Evolutionary conservation across 2,888 invertebrate genomes (phyloP), one percentile per base, ranked within the genome.

Genomic region (Tubiluchus corallicola): DNA sequence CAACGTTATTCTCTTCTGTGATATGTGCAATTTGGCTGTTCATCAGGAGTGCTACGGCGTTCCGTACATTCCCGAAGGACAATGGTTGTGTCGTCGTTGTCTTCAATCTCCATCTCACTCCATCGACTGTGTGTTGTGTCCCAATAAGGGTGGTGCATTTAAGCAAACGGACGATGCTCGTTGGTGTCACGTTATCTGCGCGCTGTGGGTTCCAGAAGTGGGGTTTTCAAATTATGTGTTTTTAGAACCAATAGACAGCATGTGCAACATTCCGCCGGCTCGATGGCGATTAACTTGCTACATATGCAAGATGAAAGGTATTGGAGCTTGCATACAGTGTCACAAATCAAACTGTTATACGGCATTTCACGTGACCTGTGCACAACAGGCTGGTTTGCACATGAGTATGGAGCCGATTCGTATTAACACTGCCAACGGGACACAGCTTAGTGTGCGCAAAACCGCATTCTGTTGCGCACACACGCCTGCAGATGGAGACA

Each of bases 1-100:
- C 43, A 98, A 98, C 64, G 94, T 92, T 40, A 98, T 98, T 53
- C 71, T 98, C 42, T 98, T 98, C 68, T 98, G 98, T 69, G 98
- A 98, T 69, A 92, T 96, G 90, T 98, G 98, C 66, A 96, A 98
- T 67, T 69, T 98, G 51, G 92, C 98, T 19, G 96, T 98, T 13
- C 98, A 98, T 66, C 98, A 94, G 68, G 92, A 94, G 64, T 96
- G 96, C 60, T 96, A 96, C 66, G 96, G 96, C 43, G 90, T 92
- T 3, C 90, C 92, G 3, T 90, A 90, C 62, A 88, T 92, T 57
- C 92, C 90, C 0, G 90, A 90, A 60, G 90, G 96, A 1, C 92
- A 94, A 63, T 96, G 98, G 96, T 67, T 96, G 20, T 98, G 98
- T 62, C 73, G 96, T 40, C 73, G 90, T 48, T 98, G 98, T 63